Base-by-base conservation (phyloP, 2,888 invertebrate genomes). In the Embidobia sp. region DNA sequence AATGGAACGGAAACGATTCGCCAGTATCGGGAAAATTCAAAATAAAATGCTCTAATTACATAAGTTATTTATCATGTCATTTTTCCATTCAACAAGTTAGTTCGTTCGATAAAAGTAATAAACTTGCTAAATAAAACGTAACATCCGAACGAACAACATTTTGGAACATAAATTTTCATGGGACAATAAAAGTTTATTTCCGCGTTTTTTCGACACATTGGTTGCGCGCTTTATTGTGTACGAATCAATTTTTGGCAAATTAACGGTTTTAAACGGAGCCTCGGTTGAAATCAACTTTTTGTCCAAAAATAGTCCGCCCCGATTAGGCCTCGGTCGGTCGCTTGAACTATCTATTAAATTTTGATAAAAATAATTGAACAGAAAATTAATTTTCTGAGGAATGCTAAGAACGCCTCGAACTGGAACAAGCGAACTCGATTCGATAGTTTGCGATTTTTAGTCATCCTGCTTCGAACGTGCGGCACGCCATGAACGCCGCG, bases 391-490 rank as follows among this genome's bases (percentile, higher is more conserved):
- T 72, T 73, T 40, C 51, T 18, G 11, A 69, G 67, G 67, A 77
- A 77, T 72, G 57, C 19, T 48, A 37, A 73, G 67, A 73, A 67
- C 61, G 61, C 61, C 42, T 67, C 67, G 66, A 66, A 72, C 61
- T 63, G 55, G 67, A 77, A 67, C 67, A 77, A 16, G 63, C 67
- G 55, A 72, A 66, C 77, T 72, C 55, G 67, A 77, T 73, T 73
- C 77, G 73, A 77, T 73, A 69, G 66, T 73, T 70, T 49, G 75
- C 67, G 69, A 75, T 75, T 75, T 76, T 69, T 69, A 57, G 69
- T 64, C 64, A 64, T 64, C 69, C 57, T 31, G 69, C 63, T 63
- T 76, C 59, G 76, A 76, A 69, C 69, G 55, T 42, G 42, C 31
- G 73, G 72, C 63, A 72, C 48, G 70, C 70, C 67, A 59, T 67